Percentiles rank a stretch among this genome's conserved stretches.
Evolutionary conservation across 2,888 invertebrate species (phyloP).

Genomic region (Nesidiocoris tenuis): DNA sequence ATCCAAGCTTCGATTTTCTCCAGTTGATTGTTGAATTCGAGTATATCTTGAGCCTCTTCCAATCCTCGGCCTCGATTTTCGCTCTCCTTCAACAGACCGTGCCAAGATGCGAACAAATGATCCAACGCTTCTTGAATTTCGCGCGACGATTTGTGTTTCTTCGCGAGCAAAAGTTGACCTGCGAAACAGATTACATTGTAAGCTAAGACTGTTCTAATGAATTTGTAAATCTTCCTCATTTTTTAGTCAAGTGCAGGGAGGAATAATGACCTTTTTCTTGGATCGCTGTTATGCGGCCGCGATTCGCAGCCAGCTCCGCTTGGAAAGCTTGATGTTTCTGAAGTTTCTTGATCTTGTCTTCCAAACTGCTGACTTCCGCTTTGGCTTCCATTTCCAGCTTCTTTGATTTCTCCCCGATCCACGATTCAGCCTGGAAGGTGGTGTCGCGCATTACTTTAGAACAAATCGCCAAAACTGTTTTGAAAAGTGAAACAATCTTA

Average conservation of each 20-base stretch:
- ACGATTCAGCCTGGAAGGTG: constrained; percentile 68
- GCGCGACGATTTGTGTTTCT: constrained; percentile 69
- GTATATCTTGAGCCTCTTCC: constrained; percentile 95
- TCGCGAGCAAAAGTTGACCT: constrained; percentile 68
- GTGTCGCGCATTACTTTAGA: not conserved
- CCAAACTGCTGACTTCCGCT: constrained; percentile 70
- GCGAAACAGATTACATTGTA: no score
- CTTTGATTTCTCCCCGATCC: constrained; percentile 90
- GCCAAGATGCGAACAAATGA: constrained; percentile 73
- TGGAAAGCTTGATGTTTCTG: constrained; percentile 95
- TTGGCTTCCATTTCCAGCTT: constrained; percentile 78
- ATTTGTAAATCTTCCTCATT: no score
- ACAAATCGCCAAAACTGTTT: not conserved
- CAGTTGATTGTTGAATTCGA: constrained; percentile 94
- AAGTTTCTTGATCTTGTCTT: constrained; percentile 92
- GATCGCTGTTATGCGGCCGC: constrained; percentile 80
- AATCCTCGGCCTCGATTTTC: constrained; percentile 74
- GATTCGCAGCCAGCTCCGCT: constrained; percentile 85
- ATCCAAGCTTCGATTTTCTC: constrained; percentile 98
- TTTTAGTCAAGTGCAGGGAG: no score
- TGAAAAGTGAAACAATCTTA: not conserved
- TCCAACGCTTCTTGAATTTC: constrained; percentile 70
- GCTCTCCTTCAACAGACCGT: constrained; percentile 70
- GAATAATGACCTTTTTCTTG: constrained; percentile 57
- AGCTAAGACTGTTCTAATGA: no score